A percentile compares a stretch with the other conserved stretches of the same genome.
Evolutionary conservation across 1,140 invertebrate species (phyloP).

Genomic region (Zelostemma sp.): DNA sequence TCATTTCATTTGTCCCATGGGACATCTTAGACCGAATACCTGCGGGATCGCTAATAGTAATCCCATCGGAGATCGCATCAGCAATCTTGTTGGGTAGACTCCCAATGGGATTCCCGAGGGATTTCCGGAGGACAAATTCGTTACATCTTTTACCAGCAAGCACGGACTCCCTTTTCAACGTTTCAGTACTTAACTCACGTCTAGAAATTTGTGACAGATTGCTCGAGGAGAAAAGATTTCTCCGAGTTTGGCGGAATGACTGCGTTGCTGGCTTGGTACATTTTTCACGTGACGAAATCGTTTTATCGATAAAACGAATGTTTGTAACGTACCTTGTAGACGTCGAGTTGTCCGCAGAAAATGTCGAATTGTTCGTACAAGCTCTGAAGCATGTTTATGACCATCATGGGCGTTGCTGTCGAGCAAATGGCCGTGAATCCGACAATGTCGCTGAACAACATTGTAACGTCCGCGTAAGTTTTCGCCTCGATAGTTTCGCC

Average conservation of each 20-base stretch:
- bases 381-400: slow-evolving; percentile 93
- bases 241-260: too few species aligned
- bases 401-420: slow-evolving; percentile 92
- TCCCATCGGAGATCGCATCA: not conserved
- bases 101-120: not conserved
- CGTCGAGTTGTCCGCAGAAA: slow-evolving; percentile 89
- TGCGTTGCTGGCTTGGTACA: too few species aligned
- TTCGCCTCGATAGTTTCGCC: slow-evolving; percentile 92
- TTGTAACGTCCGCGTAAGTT: slow-evolving; percentile 91
- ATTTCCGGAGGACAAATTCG: slow-evolving; percentile 1
- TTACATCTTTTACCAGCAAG: not conserved
- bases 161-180: not conserved
- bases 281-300: too few species aligned
- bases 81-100: not conserved
- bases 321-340: slow-evolving; percentile 84
- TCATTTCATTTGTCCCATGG: not conserved
- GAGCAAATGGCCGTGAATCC: slow-evolving; percentile 96
- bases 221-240: not conserved
- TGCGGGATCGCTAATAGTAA: slow-evolving; percentile 1
- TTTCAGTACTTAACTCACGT: not conserved
- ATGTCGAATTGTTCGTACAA: slow-evolving; percentile 93
- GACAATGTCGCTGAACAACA: slow-evolving; percentile 95
- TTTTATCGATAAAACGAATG: too few species aligned
- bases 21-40: not conserved
- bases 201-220: not conserved